These are phyloP conservation scores for Lasioglossum marginatum DNA, from an alignment of 2,888 invertebrate species.

Conservation along the genomic window DNA sequence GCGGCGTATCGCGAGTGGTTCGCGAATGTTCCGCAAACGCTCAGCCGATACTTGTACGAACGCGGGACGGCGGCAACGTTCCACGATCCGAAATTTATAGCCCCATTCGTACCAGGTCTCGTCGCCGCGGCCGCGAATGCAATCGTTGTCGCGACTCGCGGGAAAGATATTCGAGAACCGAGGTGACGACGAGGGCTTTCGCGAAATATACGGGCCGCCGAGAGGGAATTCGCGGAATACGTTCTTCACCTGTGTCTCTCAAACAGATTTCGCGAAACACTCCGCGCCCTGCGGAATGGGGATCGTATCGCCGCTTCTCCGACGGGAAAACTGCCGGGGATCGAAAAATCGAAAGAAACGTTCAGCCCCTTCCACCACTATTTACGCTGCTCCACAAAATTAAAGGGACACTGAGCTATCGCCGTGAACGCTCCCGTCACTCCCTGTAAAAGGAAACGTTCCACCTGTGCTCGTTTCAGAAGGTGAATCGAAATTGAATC, in stretches of 20 bases:
- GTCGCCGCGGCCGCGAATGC: conserved; percentile 20
- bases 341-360: not conserved
- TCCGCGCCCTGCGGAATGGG: not conserved
- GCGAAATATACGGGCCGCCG: conserved; percentile 60
- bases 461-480: no score
- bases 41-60: conserved; percentile 20
- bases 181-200: conserved; percentile 57
- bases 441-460: not conserved
- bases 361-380: not conserved
- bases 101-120: conserved; percentile 54
- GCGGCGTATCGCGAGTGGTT: conserved; percentile 16
- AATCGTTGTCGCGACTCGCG: conserved; percentile 53
- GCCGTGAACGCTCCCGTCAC: not conserved
- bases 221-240: conserved; percentile 51
- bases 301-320: not conserved
- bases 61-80: conserved; percentile 21
- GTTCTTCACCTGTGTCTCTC: conserved; percentile 45
- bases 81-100: conserved; percentile 64
- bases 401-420: not conserved
- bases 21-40: conserved; percentile 18
- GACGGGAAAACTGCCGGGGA: not conserved
- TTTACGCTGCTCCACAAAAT: not conserved
- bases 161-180: conserved; percentile 59
- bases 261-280: conserved; percentile 50
- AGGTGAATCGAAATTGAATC: no score